Evolutionary conservation across 2,888 invertebrate species (phyloP), one percentile per base, ranked within the genome.

Genomic region (Andrena bucephala): DNA sequence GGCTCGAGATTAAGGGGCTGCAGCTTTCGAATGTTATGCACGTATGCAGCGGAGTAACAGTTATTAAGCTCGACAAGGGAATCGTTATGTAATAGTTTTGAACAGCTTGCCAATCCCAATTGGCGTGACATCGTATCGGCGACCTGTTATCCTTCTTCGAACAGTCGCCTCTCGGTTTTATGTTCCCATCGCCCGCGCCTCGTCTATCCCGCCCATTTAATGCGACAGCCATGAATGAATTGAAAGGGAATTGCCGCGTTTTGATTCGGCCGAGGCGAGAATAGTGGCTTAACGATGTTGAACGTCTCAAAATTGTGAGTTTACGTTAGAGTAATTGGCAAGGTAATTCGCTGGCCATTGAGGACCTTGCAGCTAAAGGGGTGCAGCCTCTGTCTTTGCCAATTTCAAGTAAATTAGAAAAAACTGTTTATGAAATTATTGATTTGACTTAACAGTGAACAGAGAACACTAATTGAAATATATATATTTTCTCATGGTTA

Each of bases 41-140:
- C 31, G 20, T 52, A 36, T 48, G 36, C 42, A 65, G 24, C 29
- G 24, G 31, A 69, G 68, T 50, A 65, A 78, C 71, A 42, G n/a
- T 71, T 85, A 78, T 82, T 84, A 85, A 84, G 62, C 82, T 86
- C 83, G 80, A 85, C 75, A 62, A 77, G 77, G 54, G 74, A 69
- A 76, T 27, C 36, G 69, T 87, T 86, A 76, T 77, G 85, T 79
- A 83, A 84, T 82, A 76, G 66, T 0, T 80, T 80, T 80, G 71
- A 84, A 81, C 67, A 57, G 68, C 48, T 84, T 86, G 84, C 77
- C 66, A 72, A 70, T 84, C 83, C 71, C 86, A 88, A 88, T 88
- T 88, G 88, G 62, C 79, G 85, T 77, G 69, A 70, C 70, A 68
- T 83, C 78, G 27, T 69, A 85, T 84, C 77, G 75, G 48, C 67